Evolutionary conservation across 1,140 invertebrate genomes (phyloP).

Genomic region (Drosophila auraria): DNA sequence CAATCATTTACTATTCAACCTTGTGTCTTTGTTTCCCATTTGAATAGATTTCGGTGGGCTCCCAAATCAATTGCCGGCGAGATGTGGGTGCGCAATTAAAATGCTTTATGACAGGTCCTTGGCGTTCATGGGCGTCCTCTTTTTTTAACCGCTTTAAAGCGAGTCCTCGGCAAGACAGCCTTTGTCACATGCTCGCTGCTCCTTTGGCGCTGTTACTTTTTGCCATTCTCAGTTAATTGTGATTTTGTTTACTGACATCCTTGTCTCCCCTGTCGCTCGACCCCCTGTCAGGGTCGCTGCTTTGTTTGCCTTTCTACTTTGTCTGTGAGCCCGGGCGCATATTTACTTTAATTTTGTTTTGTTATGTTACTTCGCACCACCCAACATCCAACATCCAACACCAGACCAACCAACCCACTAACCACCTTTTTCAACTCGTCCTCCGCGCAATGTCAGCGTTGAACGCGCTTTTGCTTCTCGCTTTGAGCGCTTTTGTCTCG

Average conservation of each 20-base stretch:
- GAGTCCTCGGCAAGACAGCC: conserved; percentile 30
- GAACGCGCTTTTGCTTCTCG: conserved; percentile 52
- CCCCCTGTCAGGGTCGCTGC: conserved; percentile 22
- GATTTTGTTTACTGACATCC: conserved; percentile 76
- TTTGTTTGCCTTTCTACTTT: conserved; percentile 79
- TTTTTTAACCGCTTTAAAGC: conserved; percentile 59
- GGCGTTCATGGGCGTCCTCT: conserved; percentile 39
- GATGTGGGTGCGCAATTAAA: conserved; percentile 65
- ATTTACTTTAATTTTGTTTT: conserved; percentile 80
- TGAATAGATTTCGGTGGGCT: conserved; percentile 17
- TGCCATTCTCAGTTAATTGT: conserved; percentile 80
- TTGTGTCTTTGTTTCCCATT: conserved; percentile 22
- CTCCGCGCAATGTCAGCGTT: conserved; percentile 54
- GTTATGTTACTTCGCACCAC: conserved; percentile 34
- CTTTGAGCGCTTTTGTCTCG: conserved; percentile 46
- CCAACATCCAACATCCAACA: not conserved
- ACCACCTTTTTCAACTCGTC: conserved; percentile 30
- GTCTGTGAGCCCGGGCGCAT: conserved; percentile 64
- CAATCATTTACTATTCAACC: conserved; percentile 29
- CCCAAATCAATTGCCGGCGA: conserved; percentile 25
- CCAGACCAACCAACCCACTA: not conserved
- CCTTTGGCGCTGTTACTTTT: conserved; percentile 47
- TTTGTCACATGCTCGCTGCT: conserved; percentile 47
- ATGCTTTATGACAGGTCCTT: conserved; percentile 69
- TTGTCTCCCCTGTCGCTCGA: conserved; percentile 27